phyloP scores from a whole-genome alignment of 2,113 vertebrate genomes.

The Xiphias gladius region DNA sequence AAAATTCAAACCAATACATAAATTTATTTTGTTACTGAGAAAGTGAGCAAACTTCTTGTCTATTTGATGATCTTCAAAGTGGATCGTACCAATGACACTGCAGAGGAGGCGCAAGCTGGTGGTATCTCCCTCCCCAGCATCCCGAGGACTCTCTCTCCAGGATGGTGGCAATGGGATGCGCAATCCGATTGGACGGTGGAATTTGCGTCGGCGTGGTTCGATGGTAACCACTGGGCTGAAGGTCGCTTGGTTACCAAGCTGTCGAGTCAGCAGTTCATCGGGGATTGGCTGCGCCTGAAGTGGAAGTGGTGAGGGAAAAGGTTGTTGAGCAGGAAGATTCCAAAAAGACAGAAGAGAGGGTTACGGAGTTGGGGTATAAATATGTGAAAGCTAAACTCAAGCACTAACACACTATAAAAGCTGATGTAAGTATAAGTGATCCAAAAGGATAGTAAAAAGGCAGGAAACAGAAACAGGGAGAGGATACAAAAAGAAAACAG shows the following conservation, averaged over 20 bases:
- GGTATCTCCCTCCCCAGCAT: slow-evolving; percentile 95
- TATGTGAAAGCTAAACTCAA: background rate
- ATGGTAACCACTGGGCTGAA: slow-evolving; percentile 98
- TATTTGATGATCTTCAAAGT: background rate
- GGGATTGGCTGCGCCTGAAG: slow-evolving; percentile 95
- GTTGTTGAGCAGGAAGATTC: slow-evolving; percentile 1
- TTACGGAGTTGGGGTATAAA: background rate
- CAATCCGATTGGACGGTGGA: slow-evolving; percentile 95
- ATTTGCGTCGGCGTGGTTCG: slow-evolving; percentile 95
- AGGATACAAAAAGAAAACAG: slow-evolving; percentile 13
- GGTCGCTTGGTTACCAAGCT: slow-evolving; percentile 97
- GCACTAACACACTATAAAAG: slow-evolving; percentile 17
- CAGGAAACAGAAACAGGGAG: background rate
- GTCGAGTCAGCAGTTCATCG: slow-evolving; percentile 93
- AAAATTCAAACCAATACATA: background rate
- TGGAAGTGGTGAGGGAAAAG: slow-evolving; percentile 5
- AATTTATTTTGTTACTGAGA: background rate
- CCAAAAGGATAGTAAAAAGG: background rate
- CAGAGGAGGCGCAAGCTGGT: slow-evolving; percentile 97
- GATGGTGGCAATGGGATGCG: slow-evolving; percentile 94
- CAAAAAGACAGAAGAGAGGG: slow-evolving; percentile 10
- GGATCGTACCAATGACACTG: slow-evolving; percentile 92
- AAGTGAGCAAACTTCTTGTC: background rate
- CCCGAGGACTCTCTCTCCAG: slow-evolving; percentile 94
- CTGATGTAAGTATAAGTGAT: background rate